Evolutionary conservation across 2,113 vertebrate genomes (phyloP).

Genomic region (Ageneiosus marmoratus): DNA sequence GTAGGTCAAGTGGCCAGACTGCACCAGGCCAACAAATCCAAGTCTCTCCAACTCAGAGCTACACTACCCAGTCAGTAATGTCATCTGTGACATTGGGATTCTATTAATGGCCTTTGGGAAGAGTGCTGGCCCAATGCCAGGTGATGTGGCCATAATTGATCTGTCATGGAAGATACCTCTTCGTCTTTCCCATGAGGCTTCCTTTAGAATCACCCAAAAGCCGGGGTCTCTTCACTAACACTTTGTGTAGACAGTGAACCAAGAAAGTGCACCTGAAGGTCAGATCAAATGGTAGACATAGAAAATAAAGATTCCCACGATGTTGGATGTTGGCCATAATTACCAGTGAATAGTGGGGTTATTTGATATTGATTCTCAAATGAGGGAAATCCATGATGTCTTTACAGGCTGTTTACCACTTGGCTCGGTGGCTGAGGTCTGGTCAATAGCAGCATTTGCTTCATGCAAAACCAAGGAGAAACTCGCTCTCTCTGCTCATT

Average conservation of each 20-base stretch:
- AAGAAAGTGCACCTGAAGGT: constrained; percentile 68
- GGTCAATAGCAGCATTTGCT: constrained; percentile 55
- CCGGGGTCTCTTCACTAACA: constrained; percentile 55
- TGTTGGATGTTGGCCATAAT: constrained; percentile 69
- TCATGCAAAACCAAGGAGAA: constrained; percentile 41
- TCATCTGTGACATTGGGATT: constrained; percentile 78
- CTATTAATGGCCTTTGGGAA: constrained; percentile 74
- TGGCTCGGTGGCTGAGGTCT: constrained; percentile 56
- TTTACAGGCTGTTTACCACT: constrained; percentile 69
- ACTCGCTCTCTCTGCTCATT: constrained; percentile 50
- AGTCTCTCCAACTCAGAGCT: constrained; percentile 30
- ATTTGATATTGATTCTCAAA: constrained; percentile 80
- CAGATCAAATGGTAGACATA: constrained; percentile 55
- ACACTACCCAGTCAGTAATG: constrained; percentile 65
- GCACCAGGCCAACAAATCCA: constrained; percentile 25
- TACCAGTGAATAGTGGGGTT: constrained; percentile 73
- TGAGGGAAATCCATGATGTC: constrained; percentile 71
- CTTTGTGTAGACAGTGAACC: constrained; percentile 54
- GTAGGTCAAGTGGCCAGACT: constrained; percentile 47
- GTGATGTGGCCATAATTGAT: constrained; percentile 78
- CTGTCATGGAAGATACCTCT: constrained; percentile 77
- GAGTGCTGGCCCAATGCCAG: constrained; percentile 69
- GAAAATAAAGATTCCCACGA: constrained; percentile 67
- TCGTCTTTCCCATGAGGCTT: constrained; percentile 67
- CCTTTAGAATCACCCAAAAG: constrained; percentile 68